Evolutionary conservation across 2,113 vertebrate species (phyloP), one percentile per base, ranked within the genome.

Genomic region (Neodon shergylaensis): DNA sequence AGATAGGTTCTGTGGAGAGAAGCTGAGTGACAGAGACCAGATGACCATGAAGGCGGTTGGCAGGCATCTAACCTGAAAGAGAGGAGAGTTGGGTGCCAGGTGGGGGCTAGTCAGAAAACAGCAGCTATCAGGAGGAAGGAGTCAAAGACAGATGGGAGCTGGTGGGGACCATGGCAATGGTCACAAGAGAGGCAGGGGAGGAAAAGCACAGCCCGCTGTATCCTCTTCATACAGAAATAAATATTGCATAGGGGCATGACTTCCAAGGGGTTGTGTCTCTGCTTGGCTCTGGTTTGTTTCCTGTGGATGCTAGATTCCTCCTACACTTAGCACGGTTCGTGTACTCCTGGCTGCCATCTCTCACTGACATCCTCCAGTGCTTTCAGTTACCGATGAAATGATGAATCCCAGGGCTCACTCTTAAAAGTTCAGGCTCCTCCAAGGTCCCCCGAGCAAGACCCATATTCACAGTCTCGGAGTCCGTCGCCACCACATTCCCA

Each of bases 131-230:
- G 7, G 13, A 33, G 52, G 12, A 24, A 33, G 22, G 10, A 4
- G 11, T 16, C 5, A 8, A 0, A 26, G 13, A 61, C 13, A 42
- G 4, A 26, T 3, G 26, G 7, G 65, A 44, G n/a, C 42, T 65
- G 21, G 10, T 5, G 7, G 21, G 7, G 19, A 8, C 16, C 1
- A 1, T 0, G 10, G 6, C 0, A 17, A 2, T 22, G 3, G 52
- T 7, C 76, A 36, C 1, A 17, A 22, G 44, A 28, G 7, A 6
- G 42, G 8, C 26, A 61, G 24, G 36, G 52, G 7, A 12, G 19
- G 28, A 31, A 9, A 28, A 13, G 52, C 21, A 5, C 0, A 3
- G 0, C 0, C 36, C 7, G 4, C 1, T 0, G 1, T 14, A 0
- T 1, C 1, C 28, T 4, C 1, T 0, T 0, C 10, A 9, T 6